Percentiles rank a stretch among this genome's conserved stretches.
These are phyloP conservation scores for Rhaphigaster nebulosa DNA, from an alignment of 2,888 invertebrate species.

Conservation along the genomic window DNA sequence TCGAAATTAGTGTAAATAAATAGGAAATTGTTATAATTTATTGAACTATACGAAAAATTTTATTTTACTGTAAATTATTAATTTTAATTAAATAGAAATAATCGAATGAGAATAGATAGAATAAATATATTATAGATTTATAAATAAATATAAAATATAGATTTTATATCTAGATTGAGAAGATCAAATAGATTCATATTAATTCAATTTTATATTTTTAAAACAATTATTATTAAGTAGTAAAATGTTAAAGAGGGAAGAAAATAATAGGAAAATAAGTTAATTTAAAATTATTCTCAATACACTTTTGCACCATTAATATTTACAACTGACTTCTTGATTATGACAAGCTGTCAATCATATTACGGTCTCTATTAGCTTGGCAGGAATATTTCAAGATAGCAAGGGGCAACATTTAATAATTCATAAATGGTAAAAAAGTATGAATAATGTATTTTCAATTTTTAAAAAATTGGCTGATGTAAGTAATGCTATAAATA, in stretches of 20 bases:
- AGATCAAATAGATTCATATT: too few species aligned
- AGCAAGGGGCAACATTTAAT: not conserved
- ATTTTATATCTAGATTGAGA: too few species aligned
- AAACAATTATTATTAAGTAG: not conserved
- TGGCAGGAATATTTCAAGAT: not conserved
- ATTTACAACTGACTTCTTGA: not conserved
- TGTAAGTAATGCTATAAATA: not conserved
- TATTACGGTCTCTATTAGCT: not conserved
- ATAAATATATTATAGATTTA: too few species aligned
- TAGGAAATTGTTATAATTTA: too few species aligned
- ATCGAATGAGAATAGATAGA: too few species aligned
- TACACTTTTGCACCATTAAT: constrained; percentile 14
- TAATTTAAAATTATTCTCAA: not conserved
- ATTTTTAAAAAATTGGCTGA: not conserved
- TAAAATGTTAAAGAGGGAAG: not conserved
- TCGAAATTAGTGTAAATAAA: too few species aligned
- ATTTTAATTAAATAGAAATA: too few species aligned
- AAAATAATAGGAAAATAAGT: not conserved
- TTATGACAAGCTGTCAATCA: constrained; percentile 36
- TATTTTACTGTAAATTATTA: too few species aligned
- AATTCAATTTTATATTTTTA: too few species aligned
- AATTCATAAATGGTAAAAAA: not conserved
- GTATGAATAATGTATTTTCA: not conserved
- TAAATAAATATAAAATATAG: too few species aligned
- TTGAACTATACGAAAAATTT: too few species aligned